Conservation (phyloP, 2,113 vertebrate species). For the Mohoua ochrocephala region DNA sequence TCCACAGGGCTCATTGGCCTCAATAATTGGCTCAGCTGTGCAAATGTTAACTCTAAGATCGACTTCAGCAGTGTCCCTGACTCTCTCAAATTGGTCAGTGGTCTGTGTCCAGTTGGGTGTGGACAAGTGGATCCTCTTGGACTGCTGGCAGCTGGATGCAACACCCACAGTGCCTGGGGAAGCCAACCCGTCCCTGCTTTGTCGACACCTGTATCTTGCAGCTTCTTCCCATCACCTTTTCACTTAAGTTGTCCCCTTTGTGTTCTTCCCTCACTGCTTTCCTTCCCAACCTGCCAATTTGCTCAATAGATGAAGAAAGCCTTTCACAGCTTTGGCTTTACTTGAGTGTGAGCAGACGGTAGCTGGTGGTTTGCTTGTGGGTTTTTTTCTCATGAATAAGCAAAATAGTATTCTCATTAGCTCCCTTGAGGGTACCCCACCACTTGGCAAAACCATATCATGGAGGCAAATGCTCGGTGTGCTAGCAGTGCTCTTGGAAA, state of each 20-base stretch:
- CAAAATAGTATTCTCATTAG: neutral
- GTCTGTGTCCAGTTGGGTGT: fast-evolving
- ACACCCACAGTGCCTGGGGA: neutral
- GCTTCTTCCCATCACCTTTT: neutral
- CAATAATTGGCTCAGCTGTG: neutral
- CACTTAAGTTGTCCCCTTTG: neutral
- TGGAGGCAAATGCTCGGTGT: neutral
- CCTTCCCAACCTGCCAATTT: neutral
- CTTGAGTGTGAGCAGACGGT: neutral
- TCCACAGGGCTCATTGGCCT: neutral
- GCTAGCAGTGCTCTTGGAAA: neutral
- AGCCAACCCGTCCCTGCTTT: neutral
- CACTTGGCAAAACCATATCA: neutral
- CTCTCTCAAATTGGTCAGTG: fast-evolving
- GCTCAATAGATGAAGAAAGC: neutral
- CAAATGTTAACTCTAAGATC: neutral
- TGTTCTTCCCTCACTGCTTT: neutral
- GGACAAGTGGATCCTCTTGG: neutral
- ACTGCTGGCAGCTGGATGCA: neutral
- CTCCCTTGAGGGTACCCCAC: neutral
- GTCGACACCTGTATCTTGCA: fast-evolving
- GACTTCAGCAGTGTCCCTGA: neutral
- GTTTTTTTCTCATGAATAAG: neutral
- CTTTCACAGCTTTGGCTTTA: neutral
- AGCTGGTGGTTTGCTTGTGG: neutral